Evolutionary conservation across 35 echinoderm and acorn worm species (phyloP).

Genomic region (Apostichopus parvimensis): DNA sequence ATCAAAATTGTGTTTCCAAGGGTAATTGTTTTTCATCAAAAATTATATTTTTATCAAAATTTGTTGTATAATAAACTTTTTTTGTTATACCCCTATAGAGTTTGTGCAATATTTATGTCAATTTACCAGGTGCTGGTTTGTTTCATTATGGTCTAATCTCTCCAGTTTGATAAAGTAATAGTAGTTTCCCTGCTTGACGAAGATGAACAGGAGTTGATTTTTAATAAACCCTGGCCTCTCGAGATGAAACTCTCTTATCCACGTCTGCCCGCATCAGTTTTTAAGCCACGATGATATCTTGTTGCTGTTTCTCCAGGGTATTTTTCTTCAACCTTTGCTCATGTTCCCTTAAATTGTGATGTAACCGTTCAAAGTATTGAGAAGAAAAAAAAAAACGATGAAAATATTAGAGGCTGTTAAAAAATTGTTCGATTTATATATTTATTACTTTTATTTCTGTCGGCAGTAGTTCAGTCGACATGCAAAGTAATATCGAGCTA

Average conservation of each 20-base stretch:
- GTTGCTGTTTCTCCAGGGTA: not conserved
- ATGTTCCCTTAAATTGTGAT: not conserved
- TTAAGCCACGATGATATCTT: not conserved
- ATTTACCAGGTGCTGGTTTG: no score
- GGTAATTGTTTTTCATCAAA: no score
- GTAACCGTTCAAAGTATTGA: not conserved
- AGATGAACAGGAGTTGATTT: not conserved
- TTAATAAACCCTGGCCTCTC: not conserved
- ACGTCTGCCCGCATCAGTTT: not conserved
- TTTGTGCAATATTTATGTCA: no score
- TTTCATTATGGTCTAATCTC: no score
- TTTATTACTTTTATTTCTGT: not conserved
- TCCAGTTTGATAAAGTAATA: no score
- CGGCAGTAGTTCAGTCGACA: not conserved
- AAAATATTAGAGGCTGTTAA: not conserved
- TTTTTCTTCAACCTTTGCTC: not conserved
- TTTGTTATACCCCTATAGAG: no score
- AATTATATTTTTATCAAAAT: no score
- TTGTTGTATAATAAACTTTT: no score
- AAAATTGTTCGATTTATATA: not conserved
- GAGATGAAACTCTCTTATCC: not conserved
- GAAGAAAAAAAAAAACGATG: not conserved
- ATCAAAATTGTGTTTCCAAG: no score
- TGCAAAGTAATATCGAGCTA: not conserved
- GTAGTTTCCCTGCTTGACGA: not conserved